Evolutionary conservation across 2,888 invertebrate species (phyloP).

Genomic region (Macrosiphum euphorbiae): DNA sequence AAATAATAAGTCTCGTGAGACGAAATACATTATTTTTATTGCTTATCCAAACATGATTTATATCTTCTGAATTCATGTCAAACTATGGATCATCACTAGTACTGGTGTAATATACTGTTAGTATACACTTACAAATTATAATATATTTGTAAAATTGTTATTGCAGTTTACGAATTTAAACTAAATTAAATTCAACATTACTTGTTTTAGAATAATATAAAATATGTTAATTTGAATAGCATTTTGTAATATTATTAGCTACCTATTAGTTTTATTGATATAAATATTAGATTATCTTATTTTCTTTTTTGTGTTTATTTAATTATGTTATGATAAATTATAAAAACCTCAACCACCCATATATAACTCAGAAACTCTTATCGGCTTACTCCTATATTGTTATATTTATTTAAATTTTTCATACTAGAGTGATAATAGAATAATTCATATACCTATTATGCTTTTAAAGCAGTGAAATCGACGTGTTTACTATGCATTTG

Average conservation of each 20-base stretch:
- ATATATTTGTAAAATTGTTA: not conserved
- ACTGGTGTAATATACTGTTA: not conserved
- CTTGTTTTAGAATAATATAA: not conserved
- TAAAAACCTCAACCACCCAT: too few species aligned
- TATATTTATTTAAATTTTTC: not conserved
- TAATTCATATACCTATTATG: not conserved
- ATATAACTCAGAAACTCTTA: not conserved
- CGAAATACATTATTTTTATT: not conserved
- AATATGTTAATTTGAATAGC: not conserved
- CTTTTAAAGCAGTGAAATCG: not conserved
- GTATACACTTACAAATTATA: not conserved
- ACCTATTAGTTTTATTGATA: not conserved
- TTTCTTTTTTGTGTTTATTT: too few species aligned
- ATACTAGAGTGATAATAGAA: not conserved
- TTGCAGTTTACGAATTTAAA: not conserved
- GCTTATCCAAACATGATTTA: not conserved
- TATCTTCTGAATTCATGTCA: not conserved
- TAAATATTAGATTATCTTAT: not conserved
- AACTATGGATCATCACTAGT: not conserved
- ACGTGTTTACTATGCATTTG: conserved; percentile 1
- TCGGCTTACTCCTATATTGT: not conserved
- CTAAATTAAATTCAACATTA: not conserved
- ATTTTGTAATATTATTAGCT: not conserved
- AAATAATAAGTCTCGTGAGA: too few species aligned
- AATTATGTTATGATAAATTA: too few species aligned